Evolutionary conservation across 2,888 invertebrate genomes (phyloP), one percentile per base, ranked within the genome.

Genomic region (Epinotia bilunana): DNA sequence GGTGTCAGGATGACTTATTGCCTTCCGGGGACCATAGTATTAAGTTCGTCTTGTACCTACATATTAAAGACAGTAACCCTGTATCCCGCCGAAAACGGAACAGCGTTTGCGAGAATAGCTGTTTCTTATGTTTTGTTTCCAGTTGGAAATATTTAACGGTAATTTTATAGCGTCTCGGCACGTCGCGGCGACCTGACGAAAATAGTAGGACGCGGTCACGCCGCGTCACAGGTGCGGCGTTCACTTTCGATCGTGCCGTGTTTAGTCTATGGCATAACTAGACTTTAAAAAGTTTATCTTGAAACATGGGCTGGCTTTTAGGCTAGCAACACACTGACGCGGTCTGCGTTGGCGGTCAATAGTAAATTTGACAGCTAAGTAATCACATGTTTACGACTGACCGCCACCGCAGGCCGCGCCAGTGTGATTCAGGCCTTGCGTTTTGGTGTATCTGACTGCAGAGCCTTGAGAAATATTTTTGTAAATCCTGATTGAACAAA

Each of bases 221-320:
- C 82, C 79, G 76, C 82, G 87, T 86, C 88, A 88, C 92, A 92
- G 91, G 92, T 91, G 92, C 90, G 87, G 83, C 91, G 84, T 91
- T 92, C 92, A 92, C 92, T 93, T 92, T 93, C 93, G 82, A 88
- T 88, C 81, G 82, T 82, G 85, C 85, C 86, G 79, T 85, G 86
- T 87, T 86, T 86, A 82, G 82, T 83, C 83, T 82, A 65, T 73
- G 65, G 72, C 65, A 65, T 64, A 65, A 69, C 69, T 33, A 28
- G 28, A 53, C n/a, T n/a, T 49, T 33, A 53, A 39, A 62, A 64
- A 65, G 65, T 53, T 64, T 64, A 23, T 64, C 23, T 49, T 13
- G 28, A n/a, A 62, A 62, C 9, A 28, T 20, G 20, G 13, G 46
- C 12, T 46, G 13, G 16, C 53, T 53, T 53, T 6, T 53, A 18